These are phyloP conservation scores for Thamnophis sirtalis DNA, from an alignment of 2,113 vertebrate genomes.

Conservation along the genomic window DNA sequence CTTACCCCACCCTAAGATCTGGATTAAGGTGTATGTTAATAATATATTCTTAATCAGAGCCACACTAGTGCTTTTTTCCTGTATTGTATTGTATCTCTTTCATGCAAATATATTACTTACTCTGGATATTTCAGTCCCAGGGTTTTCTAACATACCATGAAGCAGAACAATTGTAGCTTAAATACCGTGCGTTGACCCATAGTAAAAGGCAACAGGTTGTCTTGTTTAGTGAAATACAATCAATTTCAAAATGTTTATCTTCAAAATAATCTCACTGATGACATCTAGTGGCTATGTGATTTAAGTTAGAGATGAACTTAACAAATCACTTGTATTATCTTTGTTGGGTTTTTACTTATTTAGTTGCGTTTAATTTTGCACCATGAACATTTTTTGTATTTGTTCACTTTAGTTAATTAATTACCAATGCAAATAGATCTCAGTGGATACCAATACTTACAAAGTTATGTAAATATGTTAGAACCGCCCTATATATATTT, in stretches of 20 bases:
- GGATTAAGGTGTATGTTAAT: background rate
- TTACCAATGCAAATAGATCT: background rate
- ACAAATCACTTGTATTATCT: background rate
- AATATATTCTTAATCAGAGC: background rate
- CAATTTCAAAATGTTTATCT: background rate
- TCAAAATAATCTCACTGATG: background rate
- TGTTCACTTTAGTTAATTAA: background rate
- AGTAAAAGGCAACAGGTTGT: background rate
- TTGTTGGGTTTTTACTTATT: background rate
- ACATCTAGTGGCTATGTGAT: slow-evolving; percentile 2
- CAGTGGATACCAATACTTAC: background rate
- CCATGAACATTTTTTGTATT: background rate
- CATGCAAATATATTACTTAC: background rate
- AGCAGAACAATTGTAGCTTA: background rate
- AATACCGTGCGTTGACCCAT: background rate
- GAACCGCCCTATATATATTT: too few relatives aligned
- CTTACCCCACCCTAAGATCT: background rate
- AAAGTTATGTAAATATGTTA: too few relatives aligned
- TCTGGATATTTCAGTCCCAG: background rate
- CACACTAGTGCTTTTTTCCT: background rate
- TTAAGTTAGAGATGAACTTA: background rate
- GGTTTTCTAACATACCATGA: background rate
- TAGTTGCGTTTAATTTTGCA: background rate
- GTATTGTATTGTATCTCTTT: background rate
- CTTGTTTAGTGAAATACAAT: background rate